Conservation (phyloP, 2,888 invertebrate genomes). For the Oscheius sp. region DNA sequence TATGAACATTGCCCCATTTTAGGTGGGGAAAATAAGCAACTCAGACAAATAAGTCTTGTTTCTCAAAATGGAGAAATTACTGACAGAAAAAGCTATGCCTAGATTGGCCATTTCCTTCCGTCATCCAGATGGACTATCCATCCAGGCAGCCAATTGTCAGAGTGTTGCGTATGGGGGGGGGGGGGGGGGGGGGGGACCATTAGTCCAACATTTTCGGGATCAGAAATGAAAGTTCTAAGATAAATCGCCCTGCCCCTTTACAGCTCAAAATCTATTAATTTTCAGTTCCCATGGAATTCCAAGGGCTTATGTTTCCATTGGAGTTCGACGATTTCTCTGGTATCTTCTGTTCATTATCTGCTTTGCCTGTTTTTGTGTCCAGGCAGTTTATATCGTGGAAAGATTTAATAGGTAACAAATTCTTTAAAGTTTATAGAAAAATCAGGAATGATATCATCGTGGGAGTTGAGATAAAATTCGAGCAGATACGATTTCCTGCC, state of each 20-base stretch:
- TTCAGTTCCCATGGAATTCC: conserved; percentile 71
- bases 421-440: not conserved
- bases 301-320: conserved; percentile 65
- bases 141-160: conserved; percentile 15
- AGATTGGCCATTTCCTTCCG: conserved; percentile 32
- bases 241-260: not conserved
- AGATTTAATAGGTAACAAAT: conserved; percentile 57
- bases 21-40: not conserved
- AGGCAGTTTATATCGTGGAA: conserved; percentile 67
- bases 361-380: conserved; percentile 63
- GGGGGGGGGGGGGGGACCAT: conserved; percentile 4
- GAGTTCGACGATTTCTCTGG: conserved; percentile 63
- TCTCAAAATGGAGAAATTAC: not conserved
- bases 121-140: conserved; percentile 9
- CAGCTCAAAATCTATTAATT: not conserved
- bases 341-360: conserved; percentile 65
- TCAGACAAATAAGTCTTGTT: not conserved
- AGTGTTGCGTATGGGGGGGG: not conserved
- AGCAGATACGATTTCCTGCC: conserved; percentile 70
- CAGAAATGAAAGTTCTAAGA: not conserved
- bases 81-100: conserved; percentile 19
- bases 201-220: not conserved
- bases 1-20: no score
- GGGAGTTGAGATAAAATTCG: conserved; percentile 72
- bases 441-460: conserved; percentile 72